Evolutionary conservation across 2,113 vertebrate genomes (phyloP).

Genomic region (Madoqua kirkii): DNA sequence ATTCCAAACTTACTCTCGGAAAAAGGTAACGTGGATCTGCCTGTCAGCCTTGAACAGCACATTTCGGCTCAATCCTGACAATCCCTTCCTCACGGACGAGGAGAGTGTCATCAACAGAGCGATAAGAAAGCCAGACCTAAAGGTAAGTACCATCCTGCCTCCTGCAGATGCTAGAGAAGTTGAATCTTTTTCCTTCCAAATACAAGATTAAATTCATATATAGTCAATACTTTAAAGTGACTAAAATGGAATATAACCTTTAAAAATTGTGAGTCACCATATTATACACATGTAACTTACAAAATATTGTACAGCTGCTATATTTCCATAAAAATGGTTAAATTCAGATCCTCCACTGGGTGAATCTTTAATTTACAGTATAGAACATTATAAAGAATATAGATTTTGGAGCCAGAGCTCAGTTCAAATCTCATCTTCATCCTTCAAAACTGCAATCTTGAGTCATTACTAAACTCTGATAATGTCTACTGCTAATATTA

Average conservation of each 20-base stretch:
- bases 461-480: background rate
- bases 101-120: slow-evolving; percentile 78
- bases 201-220: background rate
- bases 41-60: slow-evolving; percentile 62
- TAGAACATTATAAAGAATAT: background rate
- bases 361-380: background rate
- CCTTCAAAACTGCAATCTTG: background rate
- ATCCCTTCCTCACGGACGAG: slow-evolving; percentile 63
- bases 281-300: background rate
- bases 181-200: background rate
- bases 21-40: slow-evolving; percentile 78
- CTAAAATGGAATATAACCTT: background rate
- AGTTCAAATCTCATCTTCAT: background rate
- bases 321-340: background rate
- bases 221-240: background rate
- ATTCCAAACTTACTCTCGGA: slow-evolving; percentile 78
- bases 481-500: background rate
- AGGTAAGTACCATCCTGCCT: slow-evolving; percentile 70
- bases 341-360: background rate
- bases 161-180: background rate
- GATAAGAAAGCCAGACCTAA: slow-evolving; percentile 76
- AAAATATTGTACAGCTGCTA: background rate
- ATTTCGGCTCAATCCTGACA: slow-evolving; percentile 10
- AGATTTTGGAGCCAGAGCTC: background rate
- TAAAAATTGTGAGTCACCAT: background rate